Conservation (phyloP, 2,888 invertebrate species). For the Oxystoma pomonae region DNA sequence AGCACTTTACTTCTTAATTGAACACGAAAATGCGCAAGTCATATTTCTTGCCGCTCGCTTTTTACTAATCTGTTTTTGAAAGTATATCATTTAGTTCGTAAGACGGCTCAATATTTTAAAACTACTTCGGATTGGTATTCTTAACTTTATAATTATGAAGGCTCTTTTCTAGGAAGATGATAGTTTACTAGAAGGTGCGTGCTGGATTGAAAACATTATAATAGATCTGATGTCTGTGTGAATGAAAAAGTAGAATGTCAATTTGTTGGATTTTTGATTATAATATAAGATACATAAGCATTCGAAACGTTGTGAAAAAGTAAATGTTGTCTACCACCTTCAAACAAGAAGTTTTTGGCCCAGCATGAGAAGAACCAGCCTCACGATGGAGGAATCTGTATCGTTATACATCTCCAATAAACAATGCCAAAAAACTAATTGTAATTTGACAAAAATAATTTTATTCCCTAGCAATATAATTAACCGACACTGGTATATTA, state of each 20-base stretch:
- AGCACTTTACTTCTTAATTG: conserved; percentile 25
- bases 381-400: too few species aligned
- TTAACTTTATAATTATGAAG: not conserved
- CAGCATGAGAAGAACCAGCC: too few species aligned
- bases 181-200: not conserved
- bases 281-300: too few species aligned
- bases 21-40: conserved; percentile 9
- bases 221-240: not conserved
- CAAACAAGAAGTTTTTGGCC: too few species aligned
- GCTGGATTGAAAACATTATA: not conserved
- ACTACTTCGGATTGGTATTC: not conserved
- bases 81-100: not conserved
- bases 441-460: too few species aligned
- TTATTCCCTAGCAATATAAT: too few species aligned
- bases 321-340: too few species aligned
- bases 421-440: too few species aligned
- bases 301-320: too few species aligned
- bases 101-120: not conserved
- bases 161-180: not conserved
- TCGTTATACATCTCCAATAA: too few species aligned
- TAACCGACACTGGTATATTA: too few species aligned
- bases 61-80: not conserved
- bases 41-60: not conserved
- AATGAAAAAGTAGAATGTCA: not conserved
- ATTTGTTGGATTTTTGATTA: too few species aligned